Conservation (phyloP, 2,888 invertebrate species). For the Drosophila prostipennis region DNA sequence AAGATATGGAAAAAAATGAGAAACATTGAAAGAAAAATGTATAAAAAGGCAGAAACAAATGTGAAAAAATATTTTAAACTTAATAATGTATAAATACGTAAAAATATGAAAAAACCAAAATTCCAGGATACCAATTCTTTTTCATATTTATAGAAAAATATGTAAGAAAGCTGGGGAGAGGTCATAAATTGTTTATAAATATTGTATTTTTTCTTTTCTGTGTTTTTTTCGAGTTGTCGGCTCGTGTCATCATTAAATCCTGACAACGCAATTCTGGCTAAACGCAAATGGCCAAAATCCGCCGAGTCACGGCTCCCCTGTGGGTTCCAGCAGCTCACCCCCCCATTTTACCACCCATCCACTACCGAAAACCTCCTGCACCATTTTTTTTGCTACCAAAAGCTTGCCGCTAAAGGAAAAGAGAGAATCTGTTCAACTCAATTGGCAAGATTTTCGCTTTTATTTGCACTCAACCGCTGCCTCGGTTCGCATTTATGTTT, state of each 20-base stretch:
- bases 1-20: not conserved
- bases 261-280: slow-evolving; percentile 65
- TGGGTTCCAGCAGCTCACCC: not conserved
- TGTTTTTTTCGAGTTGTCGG: slow-evolving; percentile 20
- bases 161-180: not conserved
- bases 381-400: not conserved
- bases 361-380: not conserved
- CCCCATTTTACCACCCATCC: not conserved
- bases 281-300: slow-evolving; percentile 56
- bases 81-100: not conserved
- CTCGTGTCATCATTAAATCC: slow-evolving; percentile 69
- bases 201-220: slow-evolving; percentile 30
- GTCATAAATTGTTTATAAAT: slow-evolving; percentile 1
- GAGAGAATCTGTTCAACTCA: slow-evolving; percentile 39
- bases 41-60: no score
- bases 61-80: not conserved
- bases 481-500: slow-evolving; percentile 55
- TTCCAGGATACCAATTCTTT: no score
- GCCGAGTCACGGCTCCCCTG: slow-evolving; percentile 24
- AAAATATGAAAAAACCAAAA: no score
- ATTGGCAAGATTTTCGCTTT: slow-evolving; percentile 65
- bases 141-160: not conserved
- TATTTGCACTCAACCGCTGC: slow-evolving; percentile 64
- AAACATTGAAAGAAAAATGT: not conserved
- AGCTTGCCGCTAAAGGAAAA: slow-evolving; percentile 1